phyloP scores from a whole-genome alignment of 2,888 invertebrate species.

The Hermaeophaga mercurialis region DNA sequence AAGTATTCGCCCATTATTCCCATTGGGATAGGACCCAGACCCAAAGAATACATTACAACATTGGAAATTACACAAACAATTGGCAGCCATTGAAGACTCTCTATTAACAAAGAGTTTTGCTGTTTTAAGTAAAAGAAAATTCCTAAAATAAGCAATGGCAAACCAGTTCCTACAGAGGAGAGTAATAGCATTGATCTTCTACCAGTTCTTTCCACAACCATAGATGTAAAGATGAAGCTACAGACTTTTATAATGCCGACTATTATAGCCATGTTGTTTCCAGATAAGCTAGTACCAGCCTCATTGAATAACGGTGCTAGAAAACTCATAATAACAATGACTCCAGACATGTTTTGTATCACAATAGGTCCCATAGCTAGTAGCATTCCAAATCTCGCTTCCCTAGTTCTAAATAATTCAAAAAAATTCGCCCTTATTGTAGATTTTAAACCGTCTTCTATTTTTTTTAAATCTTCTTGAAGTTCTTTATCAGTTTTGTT shows the following conservation, averaged over 20 bases:
- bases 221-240: slow-evolving; percentile 69
- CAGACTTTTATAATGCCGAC: slow-evolving; percentile 79
- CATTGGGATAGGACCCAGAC: slow-evolving; percentile 13
- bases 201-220: slow-evolving; percentile 76
- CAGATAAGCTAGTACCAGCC: slow-evolving; percentile 19
- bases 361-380: slow-evolving; percentile 56
- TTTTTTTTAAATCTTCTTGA: slow-evolving; percentile 10
- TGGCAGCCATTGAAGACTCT: slow-evolving; percentile 8
- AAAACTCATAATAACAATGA: slow-evolving; percentile 26
- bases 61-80: slow-evolving; percentile 12
- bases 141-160: slow-evolving; percentile 63
- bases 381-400: slow-evolving; percentile 62
- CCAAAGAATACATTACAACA: slow-evolving; percentile 16
- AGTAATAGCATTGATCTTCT: slow-evolving; percentile 70
- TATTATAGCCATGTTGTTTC: slow-evolving; percentile 72
- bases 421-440: not conserved
- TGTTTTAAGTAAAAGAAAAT: slow-evolving; percentile 64
- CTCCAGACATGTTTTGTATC: slow-evolving; percentile 24
- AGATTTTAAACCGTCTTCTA: not conserved
- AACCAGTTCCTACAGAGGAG: slow-evolving; percentile 68
- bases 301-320: slow-evolving; percentile 28
- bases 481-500: slow-evolving; percentile 14
- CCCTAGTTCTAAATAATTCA: slow-evolving; percentile 5
- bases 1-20: slow-evolving; percentile 17
- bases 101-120: not conserved